Evolutionary conservation across 2,113 vertebrate genomes (phyloP), one percentile per base, ranked within the genome.

Genomic region (Sphaerodactylus townsendi): DNA sequence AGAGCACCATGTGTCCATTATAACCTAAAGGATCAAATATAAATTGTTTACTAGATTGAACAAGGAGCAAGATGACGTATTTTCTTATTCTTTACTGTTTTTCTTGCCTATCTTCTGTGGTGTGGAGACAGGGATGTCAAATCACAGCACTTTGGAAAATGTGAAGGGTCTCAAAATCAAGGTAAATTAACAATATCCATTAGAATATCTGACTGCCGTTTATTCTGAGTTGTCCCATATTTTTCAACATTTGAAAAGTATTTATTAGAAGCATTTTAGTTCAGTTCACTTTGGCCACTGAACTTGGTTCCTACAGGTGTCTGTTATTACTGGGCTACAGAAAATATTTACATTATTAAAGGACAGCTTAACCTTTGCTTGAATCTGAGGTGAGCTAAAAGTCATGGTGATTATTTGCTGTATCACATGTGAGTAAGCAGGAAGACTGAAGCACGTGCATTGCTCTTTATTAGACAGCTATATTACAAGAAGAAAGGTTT

Each of bases 131-230:
- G 93, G 90, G 93, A 93, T 95, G 95, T 96, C 96, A 96, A 96
- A 96, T 94, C 96, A 97, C 96, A 96, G 95, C 95, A 96, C 93
- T 91, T 93, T 87, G 79, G 91, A 96, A 98, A 96, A 97, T 95
- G 95, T 95, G 95, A 94, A 93, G 94, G 92, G 91, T 95, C 93
- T 59, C 95, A 95, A 95, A 97, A 97, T 93, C 89, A 98, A 97
- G 96, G 96, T 97, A 97, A 96, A 96, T 96, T 96, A 96, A 93
- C 78, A 92, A 94, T 95, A 96, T 95, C 97, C 97, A 96, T 95
- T 95, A 82, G 93, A 90, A 92, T 95, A 96, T 97, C 97, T 97
- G 96, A 89, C 92, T 94, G 88, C 90, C 94, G 89, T 95, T 96
- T 95, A 95, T 94, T 92, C 91, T 53, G 76, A 89, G 93, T 87